A percentile compares a stretch with the other conserved stretches of the same genome.
Conservation (phyloP, 2,113 vertebrate species). For the Prunella himalayana region DNA sequence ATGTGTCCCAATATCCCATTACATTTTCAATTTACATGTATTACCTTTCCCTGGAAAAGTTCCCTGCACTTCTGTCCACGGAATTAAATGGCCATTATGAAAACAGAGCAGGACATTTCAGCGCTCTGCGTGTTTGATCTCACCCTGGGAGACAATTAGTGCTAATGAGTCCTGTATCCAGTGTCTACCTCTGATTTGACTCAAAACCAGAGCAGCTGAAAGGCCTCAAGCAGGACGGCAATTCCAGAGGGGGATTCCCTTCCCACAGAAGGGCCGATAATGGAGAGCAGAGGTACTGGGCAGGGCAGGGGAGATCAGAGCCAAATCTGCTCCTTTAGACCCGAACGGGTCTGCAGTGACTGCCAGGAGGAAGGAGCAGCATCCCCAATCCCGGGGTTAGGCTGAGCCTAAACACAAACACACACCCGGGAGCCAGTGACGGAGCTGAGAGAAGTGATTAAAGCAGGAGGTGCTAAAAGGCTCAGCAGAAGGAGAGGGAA, state of each 20-base stretch:
- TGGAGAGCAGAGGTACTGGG: background rate
- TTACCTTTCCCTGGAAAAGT: constrained; percentile 48
- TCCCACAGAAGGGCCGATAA: background rate
- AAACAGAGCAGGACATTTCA: constrained; percentile 25
- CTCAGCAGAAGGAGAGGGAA: background rate
- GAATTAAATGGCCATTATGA: constrained; percentile 54
- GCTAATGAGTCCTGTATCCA: background rate
- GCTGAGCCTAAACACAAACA: background rate
- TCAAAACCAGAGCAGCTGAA: background rate
- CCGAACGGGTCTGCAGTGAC: background rate
- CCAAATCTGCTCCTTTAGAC: background rate
- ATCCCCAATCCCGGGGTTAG: background rate
- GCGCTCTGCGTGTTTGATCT: constrained; percentile 3
- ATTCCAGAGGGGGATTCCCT: background rate
- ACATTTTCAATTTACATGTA: constrained; percentile 53
- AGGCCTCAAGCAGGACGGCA: background rate
- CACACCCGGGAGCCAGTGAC: background rate
- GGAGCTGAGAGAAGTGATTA: background rate
- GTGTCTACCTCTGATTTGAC: background rate
- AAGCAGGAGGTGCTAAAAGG: background rate
- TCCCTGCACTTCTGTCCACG: background rate
- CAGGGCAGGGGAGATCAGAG: background rate
- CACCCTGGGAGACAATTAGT: constrained; percentile 45
- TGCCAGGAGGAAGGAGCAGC: background rate
- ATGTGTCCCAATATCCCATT: constrained; percentile 51